Conservation (phyloP, 2,113 vertebrate species). For the Isurus oxyrinchus region DNA sequence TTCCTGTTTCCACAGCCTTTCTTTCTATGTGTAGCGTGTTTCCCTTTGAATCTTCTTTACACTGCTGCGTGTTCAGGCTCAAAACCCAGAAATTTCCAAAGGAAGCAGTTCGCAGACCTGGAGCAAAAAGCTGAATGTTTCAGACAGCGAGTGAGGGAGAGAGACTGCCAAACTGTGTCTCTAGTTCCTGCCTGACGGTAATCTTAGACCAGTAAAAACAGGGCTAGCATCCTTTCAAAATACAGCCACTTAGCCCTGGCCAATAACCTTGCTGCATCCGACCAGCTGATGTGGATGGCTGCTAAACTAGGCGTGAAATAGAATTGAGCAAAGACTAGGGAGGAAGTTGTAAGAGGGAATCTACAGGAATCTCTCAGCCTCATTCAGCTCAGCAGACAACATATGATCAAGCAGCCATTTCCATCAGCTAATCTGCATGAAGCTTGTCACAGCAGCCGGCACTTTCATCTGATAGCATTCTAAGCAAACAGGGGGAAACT, state of each 20-base stretch:
- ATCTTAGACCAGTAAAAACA: slow-evolving; percentile 25
- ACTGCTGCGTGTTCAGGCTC: neutral
- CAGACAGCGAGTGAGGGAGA: neutral
- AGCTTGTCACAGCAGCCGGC: neutral
- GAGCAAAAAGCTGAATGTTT: neutral
- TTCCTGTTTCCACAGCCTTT: slow-evolving; percentile 53
- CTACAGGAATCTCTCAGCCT: slow-evolving; percentile 17
- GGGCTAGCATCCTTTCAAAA: slow-evolving; percentile 16
- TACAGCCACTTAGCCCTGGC: slow-evolving; percentile 44
- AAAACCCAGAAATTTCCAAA: neutral
- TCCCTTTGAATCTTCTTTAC: neutral
- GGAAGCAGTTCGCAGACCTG: neutral
- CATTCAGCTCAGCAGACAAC: neutral
- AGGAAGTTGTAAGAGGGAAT: neutral
- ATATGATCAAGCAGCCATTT: neutral
- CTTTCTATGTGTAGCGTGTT: slow-evolving; percentile 23
- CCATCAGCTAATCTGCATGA: neutral
- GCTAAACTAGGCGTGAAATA: neutral
- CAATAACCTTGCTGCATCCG: slow-evolving; percentile 41
- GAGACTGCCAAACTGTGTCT: slow-evolving; percentile 10
- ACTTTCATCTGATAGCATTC: neutral
- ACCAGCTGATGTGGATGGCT: slow-evolving; percentile 1
- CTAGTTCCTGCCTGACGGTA: slow-evolving; percentile 17
- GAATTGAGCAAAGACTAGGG: neutral
- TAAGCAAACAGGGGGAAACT: neutral